Evolutionary conservation across 2,888 invertebrate genomes (phyloP), one percentile per base, ranked within the genome.

Genomic region (Lissocephala sabroskyi): DNA sequence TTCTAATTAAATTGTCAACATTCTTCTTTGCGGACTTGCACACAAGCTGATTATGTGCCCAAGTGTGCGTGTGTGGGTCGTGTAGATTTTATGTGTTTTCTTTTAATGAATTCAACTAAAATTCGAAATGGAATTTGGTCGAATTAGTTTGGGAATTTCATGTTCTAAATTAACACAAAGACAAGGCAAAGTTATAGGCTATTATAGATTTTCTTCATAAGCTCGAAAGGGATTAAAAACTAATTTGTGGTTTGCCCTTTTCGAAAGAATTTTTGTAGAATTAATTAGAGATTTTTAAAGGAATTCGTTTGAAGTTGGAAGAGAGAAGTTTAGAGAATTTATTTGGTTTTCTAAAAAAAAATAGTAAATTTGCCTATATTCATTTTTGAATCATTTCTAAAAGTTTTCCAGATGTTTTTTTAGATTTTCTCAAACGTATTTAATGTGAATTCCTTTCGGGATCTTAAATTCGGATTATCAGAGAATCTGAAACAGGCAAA

Each of bases 1-100:
- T 80, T 81, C 73, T 79, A 81, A 77, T 78, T 79, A 78, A 75
- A 79, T 79, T 75, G 73, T 75, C 64, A 65, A 66, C 63, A 59
- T 55, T n/a, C n/a, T n/a, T n/a, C 65, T 68, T 59, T 48, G 52
- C 45, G 52, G 37, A 56, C 33, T 40, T 39, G 23, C 26, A 23
- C 16, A 26, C 41, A 53, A 58, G 58, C 74, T 73, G 56, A 70
- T 68, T 68, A 70, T 41, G 41, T 41, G 17, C 10, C 9, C 36
- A 28, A 45, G 10, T 37, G 9, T 37, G 23, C 41, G 46, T 40
- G 28, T 39, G 32, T 35, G 37, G 26, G 29, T 30, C n/a, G n/a
- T n/a, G n/a, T n/a, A n/a, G n/a, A n/a, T n/a, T n/a, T n/a, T n/a
- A n/a, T n/a, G n/a, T n/a, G n/a, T n/a, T n/a, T n/a, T n/a, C n/a